A percentile compares a stretch with the other conserved stretches of the same genome.
These are phyloP conservation scores for Macaria liturata DNA, from an alignment of 2,888 invertebrate genomes.

Conservation along the genomic window DNA sequence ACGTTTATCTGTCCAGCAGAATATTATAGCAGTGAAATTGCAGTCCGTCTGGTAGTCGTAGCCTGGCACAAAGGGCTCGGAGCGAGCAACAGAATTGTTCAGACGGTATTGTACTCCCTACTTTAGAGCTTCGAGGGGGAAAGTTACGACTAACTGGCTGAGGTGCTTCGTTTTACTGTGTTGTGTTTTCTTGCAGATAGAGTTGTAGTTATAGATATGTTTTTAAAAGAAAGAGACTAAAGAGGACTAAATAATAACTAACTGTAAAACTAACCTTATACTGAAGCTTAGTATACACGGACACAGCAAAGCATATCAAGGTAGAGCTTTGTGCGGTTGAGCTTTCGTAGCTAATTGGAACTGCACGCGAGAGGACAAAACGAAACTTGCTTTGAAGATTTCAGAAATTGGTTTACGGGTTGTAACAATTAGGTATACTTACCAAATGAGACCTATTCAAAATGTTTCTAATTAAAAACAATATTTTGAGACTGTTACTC, in stretches of 20 bases:
- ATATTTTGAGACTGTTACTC: too few relatives aligned
- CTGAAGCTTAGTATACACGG: background rate
- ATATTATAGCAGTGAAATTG: too few relatives aligned
- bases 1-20: too few relatives aligned
- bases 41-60: background rate
- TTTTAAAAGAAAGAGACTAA: too few relatives aligned
- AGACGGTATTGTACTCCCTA: constrained; percentile 12
- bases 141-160: background rate
- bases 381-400: background rate
- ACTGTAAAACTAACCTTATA: background rate
- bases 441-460: too few relatives aligned
- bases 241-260: too few relatives aligned
- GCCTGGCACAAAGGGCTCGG: constrained; percentile 16
- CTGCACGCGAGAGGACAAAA: background rate
- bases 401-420: too few relatives aligned
- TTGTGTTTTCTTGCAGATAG: too few relatives aligned
- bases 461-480: too few relatives aligned
- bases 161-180: too few relatives aligned
- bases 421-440: too few relatives aligned
- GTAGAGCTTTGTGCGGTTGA: background rate
- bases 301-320: background rate
- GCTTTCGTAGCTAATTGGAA: constrained; percentile 12
- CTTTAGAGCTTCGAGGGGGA: background rate
- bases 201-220: too few relatives aligned
- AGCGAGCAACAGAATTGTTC: constrained; percentile 22